Conservation (phyloP, 2,113 vertebrate species). For the Merops nubicus region DNA sequence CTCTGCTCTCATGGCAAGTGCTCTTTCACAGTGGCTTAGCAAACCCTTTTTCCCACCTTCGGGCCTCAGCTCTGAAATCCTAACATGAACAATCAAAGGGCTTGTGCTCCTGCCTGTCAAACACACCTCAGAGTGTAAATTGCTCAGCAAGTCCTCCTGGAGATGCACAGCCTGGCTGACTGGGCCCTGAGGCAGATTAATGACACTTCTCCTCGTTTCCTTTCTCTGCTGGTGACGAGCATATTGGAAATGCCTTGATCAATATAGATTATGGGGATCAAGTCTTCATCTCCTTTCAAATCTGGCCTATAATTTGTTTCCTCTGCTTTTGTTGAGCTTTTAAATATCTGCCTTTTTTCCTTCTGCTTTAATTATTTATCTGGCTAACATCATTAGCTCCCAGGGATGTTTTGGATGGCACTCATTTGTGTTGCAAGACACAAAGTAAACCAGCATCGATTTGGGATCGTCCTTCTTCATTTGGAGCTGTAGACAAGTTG, state of each 20-base stretch:
- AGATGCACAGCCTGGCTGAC: background rate
- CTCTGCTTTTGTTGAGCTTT: background rate
- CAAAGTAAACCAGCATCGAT: background rate
- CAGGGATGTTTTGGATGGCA: background rate
- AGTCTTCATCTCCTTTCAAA: background rate
- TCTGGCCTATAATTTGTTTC: background rate
- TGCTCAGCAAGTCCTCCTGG: background rate
- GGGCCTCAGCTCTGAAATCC: background rate
- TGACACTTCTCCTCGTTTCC: background rate
- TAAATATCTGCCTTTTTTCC: background rate
- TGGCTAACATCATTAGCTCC: background rate
- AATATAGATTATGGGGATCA: background rate
- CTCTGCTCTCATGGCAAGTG: background rate
- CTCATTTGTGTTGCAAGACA: background rate
- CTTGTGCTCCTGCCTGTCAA: background rate
- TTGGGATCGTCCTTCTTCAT: background rate
- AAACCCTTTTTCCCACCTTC: fast-evolving
- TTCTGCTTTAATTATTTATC: background rate
- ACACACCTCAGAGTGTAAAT: fast-evolving
- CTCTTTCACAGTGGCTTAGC: fast-evolving
- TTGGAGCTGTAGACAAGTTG: background rate
- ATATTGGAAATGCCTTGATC: background rate
- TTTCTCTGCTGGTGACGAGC: background rate
- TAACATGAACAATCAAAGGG: background rate
- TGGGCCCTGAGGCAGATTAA: background rate